A percentile compares a stretch with the other conserved stretches of the same genome.
These are phyloP conservation scores for Drosophila sp. DNA, from an alignment of 1,140 invertebrate species.

Conservation along the genomic window DNA sequence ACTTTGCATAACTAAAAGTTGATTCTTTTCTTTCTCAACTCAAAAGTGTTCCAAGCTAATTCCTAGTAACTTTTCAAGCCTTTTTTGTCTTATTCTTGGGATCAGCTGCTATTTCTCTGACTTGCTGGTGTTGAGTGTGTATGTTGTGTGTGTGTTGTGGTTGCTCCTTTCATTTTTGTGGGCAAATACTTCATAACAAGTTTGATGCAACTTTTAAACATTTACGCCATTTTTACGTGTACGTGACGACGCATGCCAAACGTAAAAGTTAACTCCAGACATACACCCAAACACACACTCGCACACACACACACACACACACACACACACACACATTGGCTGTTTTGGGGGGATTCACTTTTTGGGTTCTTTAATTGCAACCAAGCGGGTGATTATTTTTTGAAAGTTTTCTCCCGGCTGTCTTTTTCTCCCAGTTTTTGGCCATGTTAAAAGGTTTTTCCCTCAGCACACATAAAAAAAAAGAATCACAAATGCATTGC, in stretches of 20 bases:
- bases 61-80: constrained; percentile 47
- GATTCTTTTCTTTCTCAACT: constrained; percentile 9
- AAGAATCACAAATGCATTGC: constrained; percentile 66
- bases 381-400: constrained; percentile 68
- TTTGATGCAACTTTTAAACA: constrained; percentile 78
- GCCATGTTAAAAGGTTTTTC: constrained; percentile 37
- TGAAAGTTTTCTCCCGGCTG: constrained; percentile 54
- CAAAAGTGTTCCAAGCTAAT: constrained; percentile 60
- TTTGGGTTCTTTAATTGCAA: constrained; percentile 71
- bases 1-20: constrained; percentile 12
- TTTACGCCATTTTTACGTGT: constrained; percentile 72
- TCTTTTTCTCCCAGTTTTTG: constrained; percentile 2
- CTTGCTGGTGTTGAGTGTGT: background rate
- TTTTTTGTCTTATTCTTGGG: background rate
- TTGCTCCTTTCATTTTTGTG: constrained; percentile 34
- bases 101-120: background rate
- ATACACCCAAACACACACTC: constrained; percentile 14
- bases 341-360: constrained; percentile 37
- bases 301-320: constrained; percentile 4
- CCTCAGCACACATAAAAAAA: constrained; percentile 26
- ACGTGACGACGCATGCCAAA: constrained; percentile 75
- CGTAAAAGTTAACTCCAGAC: constrained; percentile 41
- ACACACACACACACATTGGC: background rate
- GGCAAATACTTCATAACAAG: constrained; percentile 74
- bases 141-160: background rate